These are phyloP conservation scores for Dugesia japonica DNA, from an alignment of 2,888 invertebrate genomes.

Conservation along the genomic window DNA sequence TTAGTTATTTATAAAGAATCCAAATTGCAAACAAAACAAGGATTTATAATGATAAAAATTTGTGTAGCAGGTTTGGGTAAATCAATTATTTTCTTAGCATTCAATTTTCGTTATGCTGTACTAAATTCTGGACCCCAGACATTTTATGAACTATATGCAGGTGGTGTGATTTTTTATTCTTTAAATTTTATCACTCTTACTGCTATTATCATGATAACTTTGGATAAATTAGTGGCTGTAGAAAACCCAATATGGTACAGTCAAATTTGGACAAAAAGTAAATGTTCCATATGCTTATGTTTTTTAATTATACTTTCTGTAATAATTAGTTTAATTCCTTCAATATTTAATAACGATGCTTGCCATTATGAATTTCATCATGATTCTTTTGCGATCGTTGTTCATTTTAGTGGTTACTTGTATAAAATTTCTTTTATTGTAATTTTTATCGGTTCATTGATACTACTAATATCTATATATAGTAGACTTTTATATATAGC, in stretches of 20 bases:
- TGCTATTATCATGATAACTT: neutral
- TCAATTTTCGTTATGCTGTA: neutral
- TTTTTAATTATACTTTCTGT: neutral
- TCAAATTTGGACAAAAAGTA: neutral
- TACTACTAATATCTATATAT: neutral
- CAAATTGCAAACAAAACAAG: neutral
- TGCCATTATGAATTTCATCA: constrained; percentile 3
- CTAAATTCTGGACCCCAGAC: neutral
- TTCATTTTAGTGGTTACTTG: neutral
- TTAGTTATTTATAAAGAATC: constrained; percentile 4
- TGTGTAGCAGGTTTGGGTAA: neutral
- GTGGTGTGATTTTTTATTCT: neutral
- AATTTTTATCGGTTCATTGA: neutral
- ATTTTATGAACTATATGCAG: neutral
- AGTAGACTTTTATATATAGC: neutral
- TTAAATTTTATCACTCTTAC: constrained; percentile 5
- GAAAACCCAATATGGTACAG: neutral
- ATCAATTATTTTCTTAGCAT: neutral
- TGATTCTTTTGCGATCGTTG: neutral
- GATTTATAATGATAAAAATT: neutral
- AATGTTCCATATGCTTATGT: neutral
- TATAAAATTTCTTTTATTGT: neutral
- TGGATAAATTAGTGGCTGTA: neutral
- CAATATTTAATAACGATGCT: neutral
- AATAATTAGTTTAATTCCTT: neutral